Conservation (phyloP, 2,888 invertebrate genomes). For the Heliconius charithonia region DNA sequence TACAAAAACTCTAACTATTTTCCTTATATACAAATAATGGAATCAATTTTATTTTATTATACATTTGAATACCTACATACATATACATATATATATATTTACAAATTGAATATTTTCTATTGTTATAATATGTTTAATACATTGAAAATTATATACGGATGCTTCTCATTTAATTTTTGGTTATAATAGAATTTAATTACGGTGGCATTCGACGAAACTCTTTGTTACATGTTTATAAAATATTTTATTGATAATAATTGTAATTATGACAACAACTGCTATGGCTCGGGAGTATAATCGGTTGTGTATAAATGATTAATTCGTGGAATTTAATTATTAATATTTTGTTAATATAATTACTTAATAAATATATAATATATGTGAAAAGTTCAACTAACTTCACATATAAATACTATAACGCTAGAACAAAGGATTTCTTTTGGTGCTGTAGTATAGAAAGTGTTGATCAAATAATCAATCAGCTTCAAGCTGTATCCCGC, state of each 20-base stretch:
- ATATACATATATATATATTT: background rate
- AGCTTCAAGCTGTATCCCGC: too few species aligned
- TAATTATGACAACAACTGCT: background rate
- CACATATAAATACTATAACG: too few species aligned
- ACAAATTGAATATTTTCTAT: background rate
- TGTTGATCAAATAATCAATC: too few species aligned
- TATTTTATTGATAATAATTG: conserved; percentile 3
- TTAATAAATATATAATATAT: background rate
- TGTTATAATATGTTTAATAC: conserved; percentile 4
- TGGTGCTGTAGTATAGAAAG: too few species aligned
- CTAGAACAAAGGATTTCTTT: too few species aligned
- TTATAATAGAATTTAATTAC: conserved; percentile 23
- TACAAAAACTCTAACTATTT: background rate
- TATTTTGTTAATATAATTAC: background rate
- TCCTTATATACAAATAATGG: background rate
- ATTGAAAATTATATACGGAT: background rate
- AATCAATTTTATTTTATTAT: background rate
- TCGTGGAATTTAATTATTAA: background rate
- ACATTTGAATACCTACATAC: too few species aligned
- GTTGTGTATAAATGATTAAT: background rate
- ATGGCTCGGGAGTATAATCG: background rate
- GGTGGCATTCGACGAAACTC: background rate
- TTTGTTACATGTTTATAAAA: conserved; percentile 4
- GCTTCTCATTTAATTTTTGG: background rate
- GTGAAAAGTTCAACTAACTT: too few species aligned